These are phyloP conservation scores for Anagyrus pseudococci DNA, from an alignment of 2,888 invertebrate genomes.

Conservation along the genomic window DNA sequence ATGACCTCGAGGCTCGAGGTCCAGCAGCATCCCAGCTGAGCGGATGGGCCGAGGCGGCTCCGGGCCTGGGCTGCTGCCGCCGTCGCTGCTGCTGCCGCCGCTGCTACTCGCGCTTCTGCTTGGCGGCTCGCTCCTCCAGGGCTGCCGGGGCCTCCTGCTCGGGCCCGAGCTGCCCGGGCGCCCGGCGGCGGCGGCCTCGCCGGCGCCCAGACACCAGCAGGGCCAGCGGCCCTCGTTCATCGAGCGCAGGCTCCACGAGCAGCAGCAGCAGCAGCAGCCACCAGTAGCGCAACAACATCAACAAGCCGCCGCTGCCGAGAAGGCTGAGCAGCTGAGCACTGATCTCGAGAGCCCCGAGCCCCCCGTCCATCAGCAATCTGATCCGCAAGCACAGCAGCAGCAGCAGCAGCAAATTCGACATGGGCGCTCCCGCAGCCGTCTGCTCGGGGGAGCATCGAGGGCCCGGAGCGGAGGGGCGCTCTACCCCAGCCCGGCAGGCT, in stretches of 20 bases:
- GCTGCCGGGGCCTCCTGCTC: not conserved
- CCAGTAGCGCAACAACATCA: conserved; percentile 24
- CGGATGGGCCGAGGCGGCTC: conserved; percentile 2
- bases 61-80: not conserved
- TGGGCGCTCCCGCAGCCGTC: conserved; percentile 61
- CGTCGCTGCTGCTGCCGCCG: not conserved
- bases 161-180: conserved; percentile 6
- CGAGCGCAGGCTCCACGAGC: conserved; percentile 47
- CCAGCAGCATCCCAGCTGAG: conserved; percentile 6
- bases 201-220: conserved; percentile 52
- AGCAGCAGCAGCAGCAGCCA: conserved; percentile 4
- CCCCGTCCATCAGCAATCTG: conserved; percentile 53
- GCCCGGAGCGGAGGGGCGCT: conserved; percentile 24
- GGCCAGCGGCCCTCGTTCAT: conserved; percentile 52
- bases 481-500: not conserved
- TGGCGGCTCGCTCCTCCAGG: not conserved
- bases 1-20: not conserved
- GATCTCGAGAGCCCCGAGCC: no score
- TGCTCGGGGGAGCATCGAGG: conserved; percentile 17
- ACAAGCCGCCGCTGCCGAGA: conserved; percentile 14
- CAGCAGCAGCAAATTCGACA: conserved; percentile 60
- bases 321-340: not conserved
- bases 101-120: not conserved
- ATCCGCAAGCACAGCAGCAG: conserved; percentile 30
- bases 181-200: not conserved